Evolutionary conservation across 2,888 invertebrate species (phyloP), one percentile per base, ranked within the genome.

Genomic region (Oasisia sp.): DNA sequence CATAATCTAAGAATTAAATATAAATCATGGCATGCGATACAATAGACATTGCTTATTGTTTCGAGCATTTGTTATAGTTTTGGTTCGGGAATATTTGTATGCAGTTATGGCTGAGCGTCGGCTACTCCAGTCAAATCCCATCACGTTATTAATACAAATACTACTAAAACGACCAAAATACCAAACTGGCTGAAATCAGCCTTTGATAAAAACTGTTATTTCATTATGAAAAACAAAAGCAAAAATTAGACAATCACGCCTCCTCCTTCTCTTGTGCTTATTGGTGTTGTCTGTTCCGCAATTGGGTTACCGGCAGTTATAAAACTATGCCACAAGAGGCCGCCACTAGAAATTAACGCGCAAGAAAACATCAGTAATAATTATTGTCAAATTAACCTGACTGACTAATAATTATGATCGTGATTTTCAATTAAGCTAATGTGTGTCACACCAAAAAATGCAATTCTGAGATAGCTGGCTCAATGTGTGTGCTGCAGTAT

Each of bases 121-220:
- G 50, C 50, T 14, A 50, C 44, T 11, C 50, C 50, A 91, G 91
- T 91, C 91, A 91, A 44, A 91, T 91, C 91, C 50, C 91, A 19
- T 19, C 58, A 58, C 58, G n/a, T n/a, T n/a, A n/a, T n/a, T n/a
- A n/a, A n/a, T n/a, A n/a, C n/a, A n/a, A n/a, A n/a, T n/a, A n/a
- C 58, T 58, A 58, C 19, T 58, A 58, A 58, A 58, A 58, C 19
- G 58, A 19, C 58, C 58, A 58, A 58, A 58, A 58, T 58, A 14
- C 58, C 58, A 58, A 58, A 58, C 27, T 58, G 58, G 58, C 58
- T 27, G 58, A 58, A 19, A 19, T 58, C 58, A 58, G 58, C 58
- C 58, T 19, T 58, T 58, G 58, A 58, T 58, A 58, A 19, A 58
- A 58, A 58, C 19, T 58, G 0, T 27, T 19, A 58, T 58, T 58